phyloP scores from a whole-genome alignment of 2,888 invertebrate genomes.

The Mimachlamys varia region DNA sequence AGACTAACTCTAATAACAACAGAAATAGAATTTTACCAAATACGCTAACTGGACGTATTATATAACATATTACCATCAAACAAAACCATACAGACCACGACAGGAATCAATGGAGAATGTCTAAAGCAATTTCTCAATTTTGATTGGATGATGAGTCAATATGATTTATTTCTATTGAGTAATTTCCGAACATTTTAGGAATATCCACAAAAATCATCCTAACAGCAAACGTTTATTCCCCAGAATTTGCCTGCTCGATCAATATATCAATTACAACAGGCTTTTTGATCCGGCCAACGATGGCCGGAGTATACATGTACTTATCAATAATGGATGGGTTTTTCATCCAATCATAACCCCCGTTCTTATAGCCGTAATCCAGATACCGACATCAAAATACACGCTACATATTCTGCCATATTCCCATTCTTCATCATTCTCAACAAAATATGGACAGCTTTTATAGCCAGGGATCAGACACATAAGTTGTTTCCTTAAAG shows the following conservation, averaged over 20 bases:
- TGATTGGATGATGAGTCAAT: too few species aligned
- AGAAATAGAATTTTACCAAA: too few species aligned
- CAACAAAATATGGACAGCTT: neutral
- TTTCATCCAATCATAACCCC: neutral
- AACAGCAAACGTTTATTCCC: neutral
- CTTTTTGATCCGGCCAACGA: neutral
- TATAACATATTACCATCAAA: too few species aligned
- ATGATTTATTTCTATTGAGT: too few species aligned
- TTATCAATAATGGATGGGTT: constrained; percentile 1
- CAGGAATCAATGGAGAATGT: too few species aligned
- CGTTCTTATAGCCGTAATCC: neutral
- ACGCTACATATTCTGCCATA: neutral
- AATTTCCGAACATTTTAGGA: too few species aligned
- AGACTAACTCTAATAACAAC: too few species aligned
- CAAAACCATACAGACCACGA: too few species aligned
- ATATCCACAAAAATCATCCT: neutral
- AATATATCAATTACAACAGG: neutral
- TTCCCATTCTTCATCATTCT: neutral
- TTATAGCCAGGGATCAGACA: neutral
- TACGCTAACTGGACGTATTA: too few species aligned
- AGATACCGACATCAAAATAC: neutral
- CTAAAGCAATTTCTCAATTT: too few species aligned
- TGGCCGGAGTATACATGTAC: neutral
- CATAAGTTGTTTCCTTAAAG: neutral
- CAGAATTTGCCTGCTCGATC: neutral